Percentiles rank a stretch among this genome's conserved stretches.
Conservation (phyloP, 2,797 vertebrate species). For the Peromyscus attwateri region DNA sequence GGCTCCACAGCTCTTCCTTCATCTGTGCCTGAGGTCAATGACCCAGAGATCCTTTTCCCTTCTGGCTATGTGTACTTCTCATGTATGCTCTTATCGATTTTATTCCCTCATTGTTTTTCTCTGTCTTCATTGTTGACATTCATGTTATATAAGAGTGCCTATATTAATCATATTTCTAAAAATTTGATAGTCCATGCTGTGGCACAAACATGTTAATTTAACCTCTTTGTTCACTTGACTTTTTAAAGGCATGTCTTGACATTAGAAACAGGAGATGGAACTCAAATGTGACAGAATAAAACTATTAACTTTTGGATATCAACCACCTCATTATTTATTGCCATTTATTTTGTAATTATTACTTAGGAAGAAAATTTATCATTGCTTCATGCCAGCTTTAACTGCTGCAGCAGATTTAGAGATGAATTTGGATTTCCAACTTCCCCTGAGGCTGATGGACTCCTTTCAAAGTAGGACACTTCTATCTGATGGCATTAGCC, state of each 20-base stretch:
- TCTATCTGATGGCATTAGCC: constrained; percentile 92
- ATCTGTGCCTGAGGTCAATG: constrained; percentile 47
- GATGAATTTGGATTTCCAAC: constrained; percentile 86
- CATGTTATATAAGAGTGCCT: constrained; percentile 54
- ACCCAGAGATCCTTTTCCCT: constrained; percentile 46
- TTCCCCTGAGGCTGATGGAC: constrained; percentile 90
- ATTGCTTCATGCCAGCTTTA: constrained; percentile 84
- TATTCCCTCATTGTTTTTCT: constrained; percentile 46
- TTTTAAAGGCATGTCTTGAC: background rate
- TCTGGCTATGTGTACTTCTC: constrained; percentile 26
- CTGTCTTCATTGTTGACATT: constrained; percentile 2
- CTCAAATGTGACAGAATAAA: constrained; percentile 66
- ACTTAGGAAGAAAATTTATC: constrained; percentile 83
- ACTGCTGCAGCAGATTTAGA: constrained; percentile 89
- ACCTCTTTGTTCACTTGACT: constrained; percentile 55
- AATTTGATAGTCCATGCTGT: background rate
- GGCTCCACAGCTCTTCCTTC: background rate
- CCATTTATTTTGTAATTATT: constrained; percentile 86
- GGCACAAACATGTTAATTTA: constrained; percentile 70
- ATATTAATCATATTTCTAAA: constrained; percentile 47
- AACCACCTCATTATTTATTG: constrained; percentile 83
- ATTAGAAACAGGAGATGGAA: constrained; percentile 67
- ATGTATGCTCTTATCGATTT: background rate
- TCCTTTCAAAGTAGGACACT: constrained; percentile 91
- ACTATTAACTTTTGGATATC: constrained; percentile 78